Conservation (phyloP, 2,113 vertebrate species). For the Pavo muticus region DNA sequence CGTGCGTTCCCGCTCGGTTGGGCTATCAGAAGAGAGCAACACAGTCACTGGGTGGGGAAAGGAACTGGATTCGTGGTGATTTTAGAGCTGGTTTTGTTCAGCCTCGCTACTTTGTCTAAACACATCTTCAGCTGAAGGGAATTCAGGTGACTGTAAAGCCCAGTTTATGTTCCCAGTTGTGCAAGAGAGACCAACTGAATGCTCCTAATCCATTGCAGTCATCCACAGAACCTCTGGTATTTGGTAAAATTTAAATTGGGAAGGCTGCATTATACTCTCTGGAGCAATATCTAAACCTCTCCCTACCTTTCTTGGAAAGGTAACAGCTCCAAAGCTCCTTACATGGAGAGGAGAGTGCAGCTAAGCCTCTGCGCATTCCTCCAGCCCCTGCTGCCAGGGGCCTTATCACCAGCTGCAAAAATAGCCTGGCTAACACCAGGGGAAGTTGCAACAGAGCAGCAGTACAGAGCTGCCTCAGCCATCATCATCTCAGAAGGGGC, state of each 20-base stretch:
- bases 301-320: slow-evolving; percentile 79
- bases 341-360: slow-evolving; percentile 76
- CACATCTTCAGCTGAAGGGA: not conserved
- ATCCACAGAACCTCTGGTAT: slow-evolving; percentile 62
- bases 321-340: slow-evolving; percentile 76
- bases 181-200: slow-evolving; percentile 9
- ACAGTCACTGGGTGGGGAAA: not conserved
- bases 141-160: slow-evolving; percentile 44
- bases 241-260: slow-evolving; percentile 61
- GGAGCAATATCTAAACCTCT: slow-evolving; percentile 39
- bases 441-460: slow-evolving; percentile 50
- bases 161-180: slow-evolving; percentile 14
- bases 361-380: slow-evolving; percentile 74
- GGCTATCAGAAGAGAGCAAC: slow-evolving; percentile 79
- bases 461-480: slow-evolving; percentile 13
- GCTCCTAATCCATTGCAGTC: slow-evolving; percentile 45
- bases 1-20: slow-evolving; percentile 94
- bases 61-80: not conserved
- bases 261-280: slow-evolving; percentile 59
- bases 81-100: not conserved
- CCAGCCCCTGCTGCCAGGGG: slow-evolving; percentile 72
- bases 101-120: not conserved
- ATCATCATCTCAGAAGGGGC: slow-evolving; percentile 4
- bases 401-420: slow-evolving; percentile 83
- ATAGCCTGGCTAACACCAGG: slow-evolving; percentile 79